phyloP scores from a whole-genome alignment of 2,797 vertebrate genomes.

The Merluccius polli region DNA sequence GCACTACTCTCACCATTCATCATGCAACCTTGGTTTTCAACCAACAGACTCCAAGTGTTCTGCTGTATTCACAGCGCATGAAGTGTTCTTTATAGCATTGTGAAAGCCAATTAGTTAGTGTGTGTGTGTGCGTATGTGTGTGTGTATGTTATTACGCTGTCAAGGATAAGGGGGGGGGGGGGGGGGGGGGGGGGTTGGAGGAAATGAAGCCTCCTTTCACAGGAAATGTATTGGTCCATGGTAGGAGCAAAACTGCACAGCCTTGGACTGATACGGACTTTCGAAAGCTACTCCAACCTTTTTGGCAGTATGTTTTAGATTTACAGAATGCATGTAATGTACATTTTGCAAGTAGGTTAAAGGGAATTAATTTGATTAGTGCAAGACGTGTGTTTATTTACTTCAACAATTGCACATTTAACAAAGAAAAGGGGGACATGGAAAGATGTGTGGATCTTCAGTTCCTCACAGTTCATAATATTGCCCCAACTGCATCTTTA shows the following conservation, averaged over 20 bases:
- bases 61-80: conserved; percentile 43
- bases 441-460: neutral
- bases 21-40: conserved; percentile 62
- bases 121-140: conserved; percentile 42
- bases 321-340: neutral
- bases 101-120: conserved; percentile 44
- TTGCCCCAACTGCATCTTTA: too few relatives aligned
- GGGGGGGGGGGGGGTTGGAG: too few relatives aligned
- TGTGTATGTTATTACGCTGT: conserved; percentile 43
- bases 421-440: neutral
- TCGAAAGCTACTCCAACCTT: neutral
- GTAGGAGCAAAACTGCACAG: conserved; percentile 17
- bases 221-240: conserved; percentile 6
- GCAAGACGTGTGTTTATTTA: neutral
- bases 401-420: neutral
- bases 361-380: neutral
- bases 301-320: neutral
- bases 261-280: neutral
- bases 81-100: conserved; percentile 28
- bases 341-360: neutral
- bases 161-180: conserved; percentile 51
- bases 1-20: conserved; percentile 41
- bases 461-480: neutral
- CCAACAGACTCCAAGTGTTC: conserved; percentile 35
- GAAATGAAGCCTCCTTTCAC: conserved; percentile 54